These are phyloP conservation scores for Helicoverpa armigera DNA, from an alignment of 1,140 invertebrate species.

Conservation along the genomic window DNA sequence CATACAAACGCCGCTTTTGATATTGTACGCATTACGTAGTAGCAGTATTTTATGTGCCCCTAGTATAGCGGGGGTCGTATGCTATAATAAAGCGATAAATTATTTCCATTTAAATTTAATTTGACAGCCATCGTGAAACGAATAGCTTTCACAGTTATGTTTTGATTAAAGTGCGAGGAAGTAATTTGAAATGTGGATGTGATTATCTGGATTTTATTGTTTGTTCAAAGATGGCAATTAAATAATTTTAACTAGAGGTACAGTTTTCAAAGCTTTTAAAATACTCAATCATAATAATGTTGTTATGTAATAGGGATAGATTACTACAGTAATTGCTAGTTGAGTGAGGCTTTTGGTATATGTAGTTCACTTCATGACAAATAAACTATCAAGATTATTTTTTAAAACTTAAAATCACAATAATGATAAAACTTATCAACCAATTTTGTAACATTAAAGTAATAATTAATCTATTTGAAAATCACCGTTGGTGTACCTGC, in stretches of 20 bases:
- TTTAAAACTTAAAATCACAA: background rate
- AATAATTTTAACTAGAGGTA: background rate
- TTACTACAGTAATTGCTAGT: background rate
- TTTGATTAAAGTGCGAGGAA: conserved; percentile 75
- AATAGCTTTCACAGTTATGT: conserved; percentile 72
- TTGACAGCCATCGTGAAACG: conserved; percentile 79
- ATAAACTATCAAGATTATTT: background rate
- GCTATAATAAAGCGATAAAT: conserved; percentile 85
- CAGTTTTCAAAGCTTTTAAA: background rate
- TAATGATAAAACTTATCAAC: background rate
- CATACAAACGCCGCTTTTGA: conserved; percentile 73
- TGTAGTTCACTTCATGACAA: background rate
- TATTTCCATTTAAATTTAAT: conserved; percentile 85
- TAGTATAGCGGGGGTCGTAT: conserved; percentile 78
- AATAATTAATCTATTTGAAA: background rate
- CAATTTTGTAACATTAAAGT: background rate
- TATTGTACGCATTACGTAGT: conserved; percentile 71
- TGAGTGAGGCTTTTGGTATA: background rate
- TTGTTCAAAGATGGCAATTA: background rate
- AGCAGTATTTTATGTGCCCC: conserved; percentile 80
- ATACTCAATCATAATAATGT: too few species aligned
- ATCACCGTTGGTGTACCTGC: background rate
- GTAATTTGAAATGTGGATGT: conserved; percentile 57
- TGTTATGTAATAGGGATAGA: too few species aligned
- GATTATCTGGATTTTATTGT: background rate